Base-by-base conservation (phyloP, 2,113 vertebrate species). In the Saimiri boliviensis region DNA sequence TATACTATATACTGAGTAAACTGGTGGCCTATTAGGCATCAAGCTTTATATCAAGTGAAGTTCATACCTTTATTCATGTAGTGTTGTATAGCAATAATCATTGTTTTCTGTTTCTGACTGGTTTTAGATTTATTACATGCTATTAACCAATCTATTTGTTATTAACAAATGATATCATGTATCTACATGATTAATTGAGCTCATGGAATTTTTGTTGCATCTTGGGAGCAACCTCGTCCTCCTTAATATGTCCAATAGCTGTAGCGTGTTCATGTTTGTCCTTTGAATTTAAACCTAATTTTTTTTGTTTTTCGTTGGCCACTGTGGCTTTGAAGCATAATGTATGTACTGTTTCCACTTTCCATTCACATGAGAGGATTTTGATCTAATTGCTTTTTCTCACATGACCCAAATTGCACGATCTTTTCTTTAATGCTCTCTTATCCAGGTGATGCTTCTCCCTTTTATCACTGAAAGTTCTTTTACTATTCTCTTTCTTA, bases 401-500 rank as follows among this genome's bases (percentile, higher is more conserved):
- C 10, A 45, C 20, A 21, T 58, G 40, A 21, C 35, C 47, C 49
- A 8, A 58, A 73, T 47, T 37, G 56, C 49, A 30, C 45, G 40
- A 23, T 86, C 86, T 93, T 16, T 93, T 86, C 19, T 68, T 89
- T 42, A 93, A n/a, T 45, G 56, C 3, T 68, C 19, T 56, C 30
- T 96, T 76, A 37, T 85, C 37, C n/a, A 71, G 40, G 7, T 66
- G 37, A 37, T 23, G 16, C 49, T 89, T 45, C 13, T 10, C 23
- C 19, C 86, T 71, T 76, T 73, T 42, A 63, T 58, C 84, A 70
- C 3, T 49, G 25, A 42, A 71, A 68, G 23, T 58, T 93, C 32
- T 45, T 95, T 76, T 85, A 45, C 77, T 94, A 2, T 74, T 81
- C 52, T 81, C 30, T 91, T 63, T 93, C 35, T 42, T 87, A 92